phyloP scores from a whole-genome alignment of 1,140 invertebrate species.

The Pentalonia nigronervosa region DNA sequence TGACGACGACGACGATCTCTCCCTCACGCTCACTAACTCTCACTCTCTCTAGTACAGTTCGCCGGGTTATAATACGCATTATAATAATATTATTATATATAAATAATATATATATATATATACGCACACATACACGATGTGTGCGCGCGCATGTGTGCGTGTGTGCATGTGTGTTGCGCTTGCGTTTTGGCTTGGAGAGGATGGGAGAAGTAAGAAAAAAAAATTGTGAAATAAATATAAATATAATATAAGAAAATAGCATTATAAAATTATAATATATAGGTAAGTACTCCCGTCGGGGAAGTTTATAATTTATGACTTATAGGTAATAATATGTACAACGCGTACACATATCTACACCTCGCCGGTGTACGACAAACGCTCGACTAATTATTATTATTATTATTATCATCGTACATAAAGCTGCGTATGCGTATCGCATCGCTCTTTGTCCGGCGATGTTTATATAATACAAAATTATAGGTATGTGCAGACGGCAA shows the following conservation, averaged over 20 bases:
- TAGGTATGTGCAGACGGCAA: background rate
- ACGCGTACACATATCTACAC: background rate
- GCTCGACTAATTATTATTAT: background rate
- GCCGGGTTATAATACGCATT: background rate
- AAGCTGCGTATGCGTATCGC: background rate
- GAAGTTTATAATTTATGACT: constrained; percentile 24
- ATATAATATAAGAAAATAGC: background rate
- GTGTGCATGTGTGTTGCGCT: background rate
- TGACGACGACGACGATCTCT: constrained; percentile 26
- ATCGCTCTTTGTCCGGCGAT: background rate
- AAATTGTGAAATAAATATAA: constrained; percentile 4
- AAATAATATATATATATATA: constrained; percentile 9
- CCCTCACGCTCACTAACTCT: background rate
- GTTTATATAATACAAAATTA: background rate
- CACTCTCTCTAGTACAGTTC: background rate
- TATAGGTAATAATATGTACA: constrained; percentile 7
- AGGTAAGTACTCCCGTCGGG: background rate
- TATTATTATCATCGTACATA: background rate
- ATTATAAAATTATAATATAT: background rate
- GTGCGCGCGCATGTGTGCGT: background rate
- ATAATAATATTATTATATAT: constrained; percentile 4
- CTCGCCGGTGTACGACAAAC: background rate
- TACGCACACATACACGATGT: background rate
- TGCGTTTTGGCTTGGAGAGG: background rate
- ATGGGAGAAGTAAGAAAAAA: background rate